Conservation (phyloP, 1,140 invertebrate genomes). For the Apocrypta bakeri region DNA sequence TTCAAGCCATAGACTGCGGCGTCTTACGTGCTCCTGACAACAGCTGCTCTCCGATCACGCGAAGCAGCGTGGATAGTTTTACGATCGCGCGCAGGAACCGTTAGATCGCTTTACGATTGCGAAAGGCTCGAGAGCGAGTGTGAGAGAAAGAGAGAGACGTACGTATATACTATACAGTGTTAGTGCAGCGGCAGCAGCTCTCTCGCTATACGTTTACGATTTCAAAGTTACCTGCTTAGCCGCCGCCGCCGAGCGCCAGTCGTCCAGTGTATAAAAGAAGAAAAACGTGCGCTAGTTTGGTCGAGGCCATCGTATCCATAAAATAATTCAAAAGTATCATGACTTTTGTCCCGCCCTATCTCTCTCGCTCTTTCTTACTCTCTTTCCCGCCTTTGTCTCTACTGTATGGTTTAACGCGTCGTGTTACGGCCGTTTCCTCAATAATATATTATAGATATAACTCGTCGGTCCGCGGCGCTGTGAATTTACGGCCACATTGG, state of each 20-base stretch:
- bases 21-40: slow-evolving; percentile 10
- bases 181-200: neutral
- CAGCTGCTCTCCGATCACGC: slow-evolving; percentile 47
- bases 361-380: neutral
- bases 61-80: slow-evolving; percentile 48
- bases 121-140: slow-evolving; percentile 18
- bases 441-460: neutral
- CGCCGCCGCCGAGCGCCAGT: neutral
- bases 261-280: slow-evolving; percentile 23
- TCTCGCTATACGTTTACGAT: slow-evolving; percentile 49
- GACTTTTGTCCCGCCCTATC: slow-evolving; percentile 26
- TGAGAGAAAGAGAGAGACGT: no score
- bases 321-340: slow-evolving; percentile 48
- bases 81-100: slow-evolving; percentile 52
- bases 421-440: neutral
- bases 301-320: slow-evolving; percentile 46
- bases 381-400: neutral
- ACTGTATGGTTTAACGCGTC: no score
- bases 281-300: slow-evolving; percentile 14
- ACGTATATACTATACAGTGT: no score
- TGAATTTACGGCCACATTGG: slow-evolving; percentile 33
- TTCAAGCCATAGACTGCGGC: neutral
- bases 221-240: slow-evolving; percentile 50
- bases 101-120: slow-evolving; percentile 53
- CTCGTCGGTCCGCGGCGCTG: neutral